Conservation (phyloP, 1,140 invertebrate species). For the Stegodyphus mimosarum region DNA sequence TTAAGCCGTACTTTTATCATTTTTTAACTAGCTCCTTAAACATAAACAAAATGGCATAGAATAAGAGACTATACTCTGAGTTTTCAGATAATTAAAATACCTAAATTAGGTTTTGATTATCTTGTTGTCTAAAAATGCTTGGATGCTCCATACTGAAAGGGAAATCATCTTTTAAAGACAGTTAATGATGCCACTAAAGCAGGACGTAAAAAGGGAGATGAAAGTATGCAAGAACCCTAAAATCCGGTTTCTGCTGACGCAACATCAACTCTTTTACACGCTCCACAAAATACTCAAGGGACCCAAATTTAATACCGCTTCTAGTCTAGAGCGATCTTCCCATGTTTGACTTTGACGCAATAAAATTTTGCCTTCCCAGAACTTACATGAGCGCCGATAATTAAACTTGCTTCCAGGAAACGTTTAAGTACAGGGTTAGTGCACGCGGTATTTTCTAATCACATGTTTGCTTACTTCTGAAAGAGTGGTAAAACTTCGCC, state of each 20-base stretch:
- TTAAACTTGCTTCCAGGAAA: constrained; percentile 7
- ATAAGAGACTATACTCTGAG: too few species aligned
- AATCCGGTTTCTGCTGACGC: constrained; percentile 8
- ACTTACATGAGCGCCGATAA: constrained; percentile 20
- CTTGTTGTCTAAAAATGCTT: too few species aligned
- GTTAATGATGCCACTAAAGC: constrained; percentile 10
- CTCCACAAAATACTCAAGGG: constrained; percentile 37
- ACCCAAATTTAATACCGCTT: constrained; percentile 6
- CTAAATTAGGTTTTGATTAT: too few species aligned
- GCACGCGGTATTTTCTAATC: constrained; percentile 13
- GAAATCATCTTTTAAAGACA: neutral
- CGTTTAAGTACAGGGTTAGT: neutral
- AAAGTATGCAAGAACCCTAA: neutral
- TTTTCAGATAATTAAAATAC: too few species aligned
- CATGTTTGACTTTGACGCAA: constrained; percentile 44
- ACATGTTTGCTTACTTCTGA: constrained; percentile 10
- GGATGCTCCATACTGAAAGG: too few species aligned
- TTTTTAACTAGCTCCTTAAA: too few species aligned
- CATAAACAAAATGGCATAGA: too few species aligned
- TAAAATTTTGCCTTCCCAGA: constrained; percentile 4
- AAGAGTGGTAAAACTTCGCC: neutral
- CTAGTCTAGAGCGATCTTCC: neutral
- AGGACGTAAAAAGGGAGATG: constrained; percentile 10
- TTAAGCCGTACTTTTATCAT: too few species aligned
- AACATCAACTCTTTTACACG: constrained; percentile 20